A percentile compares a stretch with the other conserved stretches of the same genome.
Conservation (phyloP, 2,797 vertebrate species). For the Myotis findleyi region DNA sequence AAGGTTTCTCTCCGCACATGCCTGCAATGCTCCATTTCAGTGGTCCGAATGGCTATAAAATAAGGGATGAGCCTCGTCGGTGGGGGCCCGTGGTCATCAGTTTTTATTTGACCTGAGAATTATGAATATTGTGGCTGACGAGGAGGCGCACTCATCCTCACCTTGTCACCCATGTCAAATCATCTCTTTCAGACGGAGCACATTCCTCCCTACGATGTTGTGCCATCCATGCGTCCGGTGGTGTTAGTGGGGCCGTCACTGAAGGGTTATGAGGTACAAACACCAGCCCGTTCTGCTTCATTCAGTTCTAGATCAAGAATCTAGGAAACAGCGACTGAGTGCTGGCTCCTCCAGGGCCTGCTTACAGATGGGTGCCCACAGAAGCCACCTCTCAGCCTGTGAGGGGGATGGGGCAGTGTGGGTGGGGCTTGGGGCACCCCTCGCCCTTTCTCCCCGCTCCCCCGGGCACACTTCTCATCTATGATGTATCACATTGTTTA, state of each 20-base stretch:
- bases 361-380: not conserved
- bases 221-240: constrained; percentile 98
- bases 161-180: constrained; percentile 55
- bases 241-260: constrained; percentile 98
- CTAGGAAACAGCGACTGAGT: not conserved
- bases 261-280: constrained; percentile 97
- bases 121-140: not conserved
- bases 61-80: constrained; percentile 29
- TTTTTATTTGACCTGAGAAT: not conserved
- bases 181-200: constrained; percentile 93
- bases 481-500: not conserved
- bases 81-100: constrained; percentile 34
- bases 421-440: not conserved
- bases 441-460: not conserved
- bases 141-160: not conserved
- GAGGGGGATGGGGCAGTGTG: not conserved
- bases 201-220: constrained; percentile 97
- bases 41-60: not conserved
- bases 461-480: not conserved
- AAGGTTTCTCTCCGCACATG: constrained; percentile 44
- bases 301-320: not conserved
- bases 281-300: not conserved
- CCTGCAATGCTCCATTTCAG: constrained; percentile 62
- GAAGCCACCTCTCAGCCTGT: not conserved
- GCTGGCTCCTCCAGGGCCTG: not conserved